Conservation (phyloP, 2,113 vertebrate species). For the Naja naja region DNA sequence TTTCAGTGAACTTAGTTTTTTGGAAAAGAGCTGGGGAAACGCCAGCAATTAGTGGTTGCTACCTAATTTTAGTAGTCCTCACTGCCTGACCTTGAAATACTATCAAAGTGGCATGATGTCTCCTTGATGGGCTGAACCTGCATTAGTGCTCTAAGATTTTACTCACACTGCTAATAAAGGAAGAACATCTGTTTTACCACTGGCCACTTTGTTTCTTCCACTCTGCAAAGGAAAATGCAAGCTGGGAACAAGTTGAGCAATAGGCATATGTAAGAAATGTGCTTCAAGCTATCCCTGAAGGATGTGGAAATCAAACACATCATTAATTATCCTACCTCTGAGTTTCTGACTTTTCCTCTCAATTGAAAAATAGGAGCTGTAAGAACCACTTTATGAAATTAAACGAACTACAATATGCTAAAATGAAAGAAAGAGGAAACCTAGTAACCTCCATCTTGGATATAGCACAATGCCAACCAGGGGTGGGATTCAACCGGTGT, state of each 20-base stretch:
- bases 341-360: no score
- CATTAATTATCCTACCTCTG: no score
- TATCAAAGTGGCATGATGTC: background rate
- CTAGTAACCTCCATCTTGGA: background rate
- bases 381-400: no score
- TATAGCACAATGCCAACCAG: no score
- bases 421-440: background rate
- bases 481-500: no score
- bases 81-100: background rate
- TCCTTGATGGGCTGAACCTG: background rate
- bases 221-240: no score
- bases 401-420: background rate
- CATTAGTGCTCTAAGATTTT: background rate
- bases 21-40: background rate
- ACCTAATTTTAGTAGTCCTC: background rate
- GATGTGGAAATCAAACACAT: no score
- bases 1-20: background rate
- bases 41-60: background rate
- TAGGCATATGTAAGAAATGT: no score
- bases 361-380: no score
- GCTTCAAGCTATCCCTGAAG: no score
- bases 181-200: background rate
- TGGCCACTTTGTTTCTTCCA: background rate
- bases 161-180: background rate
- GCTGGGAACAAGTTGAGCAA: no score